Evolutionary conservation across 2,797 vertebrate genomes (phyloP).

Genomic region (Oreonectes daqikongensis): DNA sequence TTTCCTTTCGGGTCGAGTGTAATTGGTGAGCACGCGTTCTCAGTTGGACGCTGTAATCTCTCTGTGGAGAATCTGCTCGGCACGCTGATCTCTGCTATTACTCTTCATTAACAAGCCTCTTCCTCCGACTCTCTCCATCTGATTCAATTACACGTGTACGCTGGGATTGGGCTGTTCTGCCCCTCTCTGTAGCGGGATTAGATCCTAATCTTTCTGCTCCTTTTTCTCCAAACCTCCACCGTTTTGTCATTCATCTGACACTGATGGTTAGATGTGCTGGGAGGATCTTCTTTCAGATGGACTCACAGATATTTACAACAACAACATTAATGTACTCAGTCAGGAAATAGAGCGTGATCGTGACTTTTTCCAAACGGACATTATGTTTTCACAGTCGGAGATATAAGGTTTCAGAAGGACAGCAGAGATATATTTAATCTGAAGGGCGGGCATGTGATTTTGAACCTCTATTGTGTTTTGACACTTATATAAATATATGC

Average conservation of each 20-base stretch:
- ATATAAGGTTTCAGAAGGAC: too few species aligned
- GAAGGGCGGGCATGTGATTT: too few species aligned
- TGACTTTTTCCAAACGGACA: too few species aligned
- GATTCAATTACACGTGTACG: conserved; percentile 55
- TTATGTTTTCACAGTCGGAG: too few species aligned
- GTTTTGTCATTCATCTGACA: conserved; percentile 41
- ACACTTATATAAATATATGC: too few species aligned
- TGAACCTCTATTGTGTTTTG: too few species aligned
- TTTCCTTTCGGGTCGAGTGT: conserved; percentile 29
- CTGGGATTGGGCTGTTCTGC: conserved; percentile 37
- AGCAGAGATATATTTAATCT: too few species aligned
- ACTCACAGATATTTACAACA: not conserved
- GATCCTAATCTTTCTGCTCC: conserved; percentile 54
- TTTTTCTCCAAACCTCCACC: conserved; percentile 18
- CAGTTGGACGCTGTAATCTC: conserved; percentile 53
- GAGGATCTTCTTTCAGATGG: not conserved
- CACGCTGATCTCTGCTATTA: conserved; percentile 52
- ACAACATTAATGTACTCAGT: not conserved
- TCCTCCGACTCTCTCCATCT: conserved; percentile 43
- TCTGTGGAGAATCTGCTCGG: conserved; percentile 40
- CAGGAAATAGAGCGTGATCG: not conserved
- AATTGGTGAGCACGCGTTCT: conserved; percentile 46
- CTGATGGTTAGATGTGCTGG: not conserved
- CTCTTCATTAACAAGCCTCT: conserved; percentile 60
- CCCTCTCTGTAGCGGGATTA: conserved; percentile 43